A percentile compares a stretch with the other conserved stretches of the same genome.
Conservation (phyloP, 2,888 invertebrate genomes). For the Epinotia brunnichana region DNA sequence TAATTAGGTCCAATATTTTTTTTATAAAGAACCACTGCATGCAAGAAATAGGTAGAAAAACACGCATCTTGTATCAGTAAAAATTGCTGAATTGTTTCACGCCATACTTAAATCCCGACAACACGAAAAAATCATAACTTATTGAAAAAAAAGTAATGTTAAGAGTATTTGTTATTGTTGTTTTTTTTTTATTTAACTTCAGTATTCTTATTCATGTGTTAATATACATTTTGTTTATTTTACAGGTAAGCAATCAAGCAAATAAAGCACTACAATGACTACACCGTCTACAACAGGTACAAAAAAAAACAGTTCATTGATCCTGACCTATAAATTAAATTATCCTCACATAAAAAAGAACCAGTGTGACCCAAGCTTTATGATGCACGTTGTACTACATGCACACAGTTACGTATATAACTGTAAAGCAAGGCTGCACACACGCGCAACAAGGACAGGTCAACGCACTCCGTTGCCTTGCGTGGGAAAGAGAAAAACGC, state of each 20-base stretch:
- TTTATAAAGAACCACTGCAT: no score
- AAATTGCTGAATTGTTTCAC: neutral
- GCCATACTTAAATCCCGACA: neutral
- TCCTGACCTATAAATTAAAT: conserved; percentile 10
- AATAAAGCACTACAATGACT: conserved; percentile 22
- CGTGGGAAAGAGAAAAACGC: conserved; percentile 68
- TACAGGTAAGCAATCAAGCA: conserved; percentile 46
- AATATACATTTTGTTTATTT: conserved; percentile 28
- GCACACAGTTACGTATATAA: conserved; percentile 69
- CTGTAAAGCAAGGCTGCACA: conserved; percentile 83
- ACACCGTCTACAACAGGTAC: conserved; percentile 36
- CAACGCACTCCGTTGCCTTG: conserved; percentile 83
- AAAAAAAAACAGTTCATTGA: neutral
- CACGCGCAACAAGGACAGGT: conserved; percentile 81
- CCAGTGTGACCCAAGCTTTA: conserved; percentile 73
- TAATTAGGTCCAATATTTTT: no score
- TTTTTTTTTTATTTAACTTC: neutral
- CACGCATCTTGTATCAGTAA: neutral
- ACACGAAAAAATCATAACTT: no score
- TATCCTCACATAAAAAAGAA: conserved; percentile 46
- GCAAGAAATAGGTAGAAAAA: neutral
- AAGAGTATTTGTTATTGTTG: neutral
- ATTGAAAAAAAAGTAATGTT: no score
- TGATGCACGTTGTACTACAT: conserved; percentile 71
- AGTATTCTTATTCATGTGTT: neutral